Evolutionary conservation across 2,113 vertebrate species (phyloP).

Genomic region (Nansenia antarctica): DNA sequence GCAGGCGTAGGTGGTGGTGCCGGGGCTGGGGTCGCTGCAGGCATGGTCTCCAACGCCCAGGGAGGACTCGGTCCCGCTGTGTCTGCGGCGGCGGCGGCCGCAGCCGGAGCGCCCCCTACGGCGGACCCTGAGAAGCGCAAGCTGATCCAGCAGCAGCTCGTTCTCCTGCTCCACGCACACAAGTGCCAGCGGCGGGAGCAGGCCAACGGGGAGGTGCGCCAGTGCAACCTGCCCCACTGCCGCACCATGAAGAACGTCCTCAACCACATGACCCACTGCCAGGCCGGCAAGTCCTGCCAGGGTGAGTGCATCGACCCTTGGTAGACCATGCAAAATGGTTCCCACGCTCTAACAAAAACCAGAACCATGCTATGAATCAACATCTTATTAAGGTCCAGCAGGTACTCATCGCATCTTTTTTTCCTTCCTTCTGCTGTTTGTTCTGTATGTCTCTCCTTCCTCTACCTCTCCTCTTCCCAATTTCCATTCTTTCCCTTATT

Average conservation of each 20-base stretch:
- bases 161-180: conserved; percentile 95
- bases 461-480: neutral
- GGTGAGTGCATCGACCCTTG: conserved; percentile 71
- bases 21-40: conserved; percentile 56
- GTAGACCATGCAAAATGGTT: neutral
- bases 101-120: conserved; percentile 89
- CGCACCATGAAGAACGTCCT: conserved; percentile 99
- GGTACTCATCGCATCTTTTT: neutral
- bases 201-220: conserved; percentile 93
- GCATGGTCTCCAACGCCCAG: conserved; percentile 80
- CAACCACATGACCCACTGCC: conserved; percentile 99
- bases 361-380: neutral
- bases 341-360: neutral
- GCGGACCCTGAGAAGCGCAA: conserved; percentile 98
- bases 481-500: too few relatives aligned
- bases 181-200: conserved; percentile 98
- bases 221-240: conserved; percentile 97
- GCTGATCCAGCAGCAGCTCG: conserved; percentile 97
- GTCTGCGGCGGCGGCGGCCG: conserved; percentile 54
- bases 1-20: conserved; percentile 59
- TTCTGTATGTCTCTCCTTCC: neutral
- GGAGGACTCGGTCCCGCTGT: conserved; percentile 75
- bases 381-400: neutral
- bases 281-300: conserved; percentile 98
- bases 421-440: neutral